Evolutionary conservation across 1,140 invertebrate species (phyloP), one percentile per base, ranked within the genome.

Genomic region (Zaprionus gabonicus): DNA sequence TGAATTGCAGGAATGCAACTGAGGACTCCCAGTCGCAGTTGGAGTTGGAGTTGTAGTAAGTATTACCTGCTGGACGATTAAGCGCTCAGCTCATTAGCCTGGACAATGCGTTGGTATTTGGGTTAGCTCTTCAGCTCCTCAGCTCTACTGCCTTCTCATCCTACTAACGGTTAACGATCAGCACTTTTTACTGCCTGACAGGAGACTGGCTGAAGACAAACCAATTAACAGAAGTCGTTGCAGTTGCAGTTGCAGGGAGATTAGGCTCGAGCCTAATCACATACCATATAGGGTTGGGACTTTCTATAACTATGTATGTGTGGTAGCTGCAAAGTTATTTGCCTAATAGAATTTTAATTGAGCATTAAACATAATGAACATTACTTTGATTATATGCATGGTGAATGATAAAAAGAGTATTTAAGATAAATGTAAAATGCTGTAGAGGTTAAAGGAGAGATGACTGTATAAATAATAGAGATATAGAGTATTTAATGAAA

Each of bases 1-100:
- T 78, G 74, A 76, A 67, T 76, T 72, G 74, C 74, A 62, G 74
- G 74, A 76, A 76, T 76, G 69, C 67, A 55, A 23, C 36, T 62
- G 28, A 23, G 55, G 10, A 38, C 41, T 63, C 25, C 23, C n/a
- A 7, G 41, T 46, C n/a, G 41, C 17, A 38, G 13, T 23, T 1
- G 23, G 12, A 12, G 17, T 59, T 17, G 34, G 2, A 65, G 53
- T 23, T 17, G 46, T 9, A 62, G 59, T 62, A n/a, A 41, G 31
- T 59, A 23, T 17, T 41, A 49, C 41, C 53, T n/a, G 38, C 51
- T 63, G 46, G 31, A 46, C 74, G 69, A 76, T 76, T 76, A 72
- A 76, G 46, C 60, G 69, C 27, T 76, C 53, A 67, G 69, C 74
- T 76, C 74, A 76, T 76, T 76, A 76, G 74, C 69, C 70, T 36